Percentiles rank a stretch among this genome's conserved stretches.
Evolutionary conservation across 2,888 invertebrate genomes (phyloP).

Genomic region (Ochropleura leucogaster): DNA sequence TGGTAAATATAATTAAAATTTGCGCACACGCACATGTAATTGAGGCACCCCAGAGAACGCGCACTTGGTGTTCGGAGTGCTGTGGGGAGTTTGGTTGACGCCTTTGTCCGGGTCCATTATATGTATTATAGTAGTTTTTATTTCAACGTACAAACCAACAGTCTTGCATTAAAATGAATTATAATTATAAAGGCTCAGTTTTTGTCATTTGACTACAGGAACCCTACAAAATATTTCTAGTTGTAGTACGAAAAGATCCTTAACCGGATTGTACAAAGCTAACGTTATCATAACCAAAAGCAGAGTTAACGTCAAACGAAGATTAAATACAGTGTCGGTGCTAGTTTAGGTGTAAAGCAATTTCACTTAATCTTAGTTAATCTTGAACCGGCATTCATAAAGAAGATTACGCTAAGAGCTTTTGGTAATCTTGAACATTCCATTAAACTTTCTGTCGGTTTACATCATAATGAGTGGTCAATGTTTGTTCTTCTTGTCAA

Average conservation of each 20-base stretch:
- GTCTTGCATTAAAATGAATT: not conserved
- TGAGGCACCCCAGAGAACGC: too few relatives aligned
- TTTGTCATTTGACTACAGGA: not conserved
- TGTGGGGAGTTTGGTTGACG: too few relatives aligned
- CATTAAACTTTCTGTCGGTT: conserved; percentile 6
- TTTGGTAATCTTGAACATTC: conserved; percentile 46
- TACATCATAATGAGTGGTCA: not conserved
- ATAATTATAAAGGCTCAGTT: not conserved
- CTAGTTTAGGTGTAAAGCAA: conserved; percentile 33
- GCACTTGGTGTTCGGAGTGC: too few relatives aligned
- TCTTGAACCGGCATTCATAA: conserved; percentile 31
- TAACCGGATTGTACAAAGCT: conserved; percentile 2
- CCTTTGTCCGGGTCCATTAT: too few relatives aligned
- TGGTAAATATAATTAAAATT: too few relatives aligned
- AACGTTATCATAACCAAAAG: not conserved
- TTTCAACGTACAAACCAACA: not conserved
- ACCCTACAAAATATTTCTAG: not conserved
- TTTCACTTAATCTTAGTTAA: conserved; percentile 41
- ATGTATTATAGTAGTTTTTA: too few relatives aligned
- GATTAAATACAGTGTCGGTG: conserved; percentile 13
- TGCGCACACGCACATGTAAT: too few relatives aligned
- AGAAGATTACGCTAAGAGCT: conserved; percentile 37
- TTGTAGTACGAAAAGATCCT: not conserved
- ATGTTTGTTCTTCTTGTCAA: not conserved
- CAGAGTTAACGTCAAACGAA: conserved; percentile 15